Conservation (phyloP, 2,888 invertebrate species). For the Xylota segnis region DNA sequence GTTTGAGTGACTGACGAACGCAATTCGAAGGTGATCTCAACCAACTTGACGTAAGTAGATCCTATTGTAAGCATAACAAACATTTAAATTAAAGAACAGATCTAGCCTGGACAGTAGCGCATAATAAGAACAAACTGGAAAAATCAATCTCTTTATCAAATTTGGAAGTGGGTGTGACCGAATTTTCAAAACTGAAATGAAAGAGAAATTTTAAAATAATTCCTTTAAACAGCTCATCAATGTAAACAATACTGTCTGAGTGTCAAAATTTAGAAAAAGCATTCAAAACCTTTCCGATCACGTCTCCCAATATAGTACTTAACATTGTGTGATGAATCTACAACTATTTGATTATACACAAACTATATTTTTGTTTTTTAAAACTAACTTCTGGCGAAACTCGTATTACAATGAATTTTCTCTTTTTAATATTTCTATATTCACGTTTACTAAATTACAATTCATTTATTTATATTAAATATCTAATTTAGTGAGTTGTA, state of each 20-base stretch:
- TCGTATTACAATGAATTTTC: constrained; percentile 45
- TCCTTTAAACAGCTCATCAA: background rate
- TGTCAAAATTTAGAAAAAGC: background rate
- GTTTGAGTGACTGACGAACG: too few relatives aligned
- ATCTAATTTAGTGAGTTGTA: constrained; percentile 61
- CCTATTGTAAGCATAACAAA: too few relatives aligned
- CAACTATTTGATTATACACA: background rate
- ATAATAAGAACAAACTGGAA: too few relatives aligned
- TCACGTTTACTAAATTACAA: constrained; percentile 3
- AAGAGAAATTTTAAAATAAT: background rate
- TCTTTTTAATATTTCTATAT: background rate
- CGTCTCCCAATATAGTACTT: background rate
- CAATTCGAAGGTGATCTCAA: too few relatives aligned
- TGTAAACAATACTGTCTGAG: too few relatives aligned
- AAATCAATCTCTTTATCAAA: too few relatives aligned
- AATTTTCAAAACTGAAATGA: too few relatives aligned
- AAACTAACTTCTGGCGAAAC: constrained; percentile 28
- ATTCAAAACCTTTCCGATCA: background rate
- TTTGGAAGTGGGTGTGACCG: too few relatives aligned
- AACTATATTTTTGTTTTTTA: constrained; percentile 15
- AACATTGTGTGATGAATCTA: background rate
- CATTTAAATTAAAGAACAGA: too few relatives aligned
- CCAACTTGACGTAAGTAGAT: too few relatives aligned
- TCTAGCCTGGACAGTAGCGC: too few relatives aligned
- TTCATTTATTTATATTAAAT: constrained; percentile 36